These are phyloP conservation scores for Numida meleagris DNA, from an alignment of 2,113 vertebrate genomes.

Conservation along the genomic window DNA sequence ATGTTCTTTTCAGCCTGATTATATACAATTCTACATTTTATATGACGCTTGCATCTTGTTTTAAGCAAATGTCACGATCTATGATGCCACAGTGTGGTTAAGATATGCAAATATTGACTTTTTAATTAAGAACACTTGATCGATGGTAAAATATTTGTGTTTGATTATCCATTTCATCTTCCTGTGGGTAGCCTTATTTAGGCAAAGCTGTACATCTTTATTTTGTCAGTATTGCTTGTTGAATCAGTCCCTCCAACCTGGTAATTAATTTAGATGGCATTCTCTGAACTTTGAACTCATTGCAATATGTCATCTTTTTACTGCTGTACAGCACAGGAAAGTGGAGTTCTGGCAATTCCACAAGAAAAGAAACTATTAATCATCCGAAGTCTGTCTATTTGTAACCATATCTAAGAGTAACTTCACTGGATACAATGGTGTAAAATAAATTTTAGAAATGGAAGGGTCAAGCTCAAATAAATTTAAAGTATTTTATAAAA, in stretches of 20 bases:
- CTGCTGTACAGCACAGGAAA: slow-evolving; percentile 38
- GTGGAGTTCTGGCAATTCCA: slow-evolving; percentile 44
- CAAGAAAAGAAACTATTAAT: slow-evolving; percentile 17
- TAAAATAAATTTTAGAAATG: not conserved
- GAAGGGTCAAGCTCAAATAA: not conserved
- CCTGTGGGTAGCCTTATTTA: slow-evolving; percentile 54
- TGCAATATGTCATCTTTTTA: slow-evolving; percentile 46
- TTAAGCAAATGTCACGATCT: not conserved
- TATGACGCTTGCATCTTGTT: not conserved
- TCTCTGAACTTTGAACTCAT: slow-evolving; percentile 74
- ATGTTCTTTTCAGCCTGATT: not conserved
- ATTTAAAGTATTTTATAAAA: not conserved
- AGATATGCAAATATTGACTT: not conserved
- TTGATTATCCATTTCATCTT: slow-evolving; percentile 20
- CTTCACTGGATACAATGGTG: not conserved
- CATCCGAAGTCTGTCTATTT: not conserved
- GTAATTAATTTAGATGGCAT: slow-evolving; percentile 78
- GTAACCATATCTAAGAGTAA: not conserved
- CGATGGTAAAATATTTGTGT: not conserved
- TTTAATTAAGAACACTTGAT: not conserved
- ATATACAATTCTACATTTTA: not conserved
- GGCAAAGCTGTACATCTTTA: slow-evolving; percentile 64
- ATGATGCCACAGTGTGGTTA: not conserved
- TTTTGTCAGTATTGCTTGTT: slow-evolving; percentile 69
- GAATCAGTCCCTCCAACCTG: slow-evolving; percentile 67